These are phyloP conservation scores for Ahaetulla prasina DNA, from an alignment of 2,113 vertebrate species.

Conservation along the genomic window DNA sequence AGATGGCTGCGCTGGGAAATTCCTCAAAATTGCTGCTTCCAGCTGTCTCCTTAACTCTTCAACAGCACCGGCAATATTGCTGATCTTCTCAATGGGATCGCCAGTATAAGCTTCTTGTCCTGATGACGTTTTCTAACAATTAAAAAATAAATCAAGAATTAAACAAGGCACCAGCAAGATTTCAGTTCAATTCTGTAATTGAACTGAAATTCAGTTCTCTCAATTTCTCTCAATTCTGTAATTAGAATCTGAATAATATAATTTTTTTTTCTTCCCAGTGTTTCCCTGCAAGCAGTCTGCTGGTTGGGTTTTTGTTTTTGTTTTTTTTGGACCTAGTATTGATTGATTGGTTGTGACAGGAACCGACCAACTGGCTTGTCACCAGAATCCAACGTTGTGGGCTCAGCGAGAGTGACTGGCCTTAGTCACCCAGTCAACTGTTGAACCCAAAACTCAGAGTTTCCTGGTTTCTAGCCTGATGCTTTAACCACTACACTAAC, in stretches of 20 bases:
- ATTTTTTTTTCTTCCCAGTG: neutral
- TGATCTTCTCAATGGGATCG: slow-evolving; percentile 31
- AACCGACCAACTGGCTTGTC: neutral
- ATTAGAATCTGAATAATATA: neutral
- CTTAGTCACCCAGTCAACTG: neutral
- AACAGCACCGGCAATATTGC: slow-evolving; percentile 40
- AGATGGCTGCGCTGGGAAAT: neutral
- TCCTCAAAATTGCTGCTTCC: slow-evolving; percentile 34
- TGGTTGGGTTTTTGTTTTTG: neutral
- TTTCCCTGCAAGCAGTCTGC: neutral
- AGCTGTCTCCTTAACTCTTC: slow-evolving; percentile 57
- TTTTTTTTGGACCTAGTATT: neutral
- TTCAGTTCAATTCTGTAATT: neutral
- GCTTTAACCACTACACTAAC: no score
- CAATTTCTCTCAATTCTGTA: neutral
- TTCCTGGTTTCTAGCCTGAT: neutral
- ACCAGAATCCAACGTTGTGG: neutral
- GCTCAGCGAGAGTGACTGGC: neutral
- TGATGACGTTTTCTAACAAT: slow-evolving; percentile 22
- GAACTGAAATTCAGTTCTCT: no score
- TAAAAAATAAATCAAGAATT: slow-evolving; percentile 1
- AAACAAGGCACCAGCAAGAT: neutral
- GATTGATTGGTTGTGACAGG: neutral
- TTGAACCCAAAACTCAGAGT: neutral
- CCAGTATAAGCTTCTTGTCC: neutral